These are phyloP conservation scores for Tricholauxania praeusta DNA, from an alignment of 2,888 invertebrate species.

Conservation along the genomic window DNA sequence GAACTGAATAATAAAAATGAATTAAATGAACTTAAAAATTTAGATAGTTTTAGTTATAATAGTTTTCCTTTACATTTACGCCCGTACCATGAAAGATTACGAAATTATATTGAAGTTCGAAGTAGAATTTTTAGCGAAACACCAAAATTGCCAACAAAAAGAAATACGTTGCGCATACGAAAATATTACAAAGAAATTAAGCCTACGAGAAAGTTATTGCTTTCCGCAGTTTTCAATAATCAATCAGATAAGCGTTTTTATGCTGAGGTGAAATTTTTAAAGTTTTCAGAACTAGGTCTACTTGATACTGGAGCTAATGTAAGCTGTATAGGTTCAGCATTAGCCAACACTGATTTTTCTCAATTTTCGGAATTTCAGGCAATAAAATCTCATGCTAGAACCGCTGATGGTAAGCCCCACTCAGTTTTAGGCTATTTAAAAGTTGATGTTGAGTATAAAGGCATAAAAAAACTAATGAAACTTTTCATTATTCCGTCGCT, in stretches of 20 bases:
- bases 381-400: background rate
- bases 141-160: background rate
- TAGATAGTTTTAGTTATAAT: background rate
- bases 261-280: background rate
- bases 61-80: background rate
- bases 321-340: slow-evolving; percentile 29
- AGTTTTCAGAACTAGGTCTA: slow-evolving; percentile 14
- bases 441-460: slow-evolving; percentile 14
- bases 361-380: background rate
- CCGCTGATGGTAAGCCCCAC: background rate
- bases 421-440: background rate
- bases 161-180: background rate
- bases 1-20: background rate
- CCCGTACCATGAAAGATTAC: slow-evolving; percentile 17
- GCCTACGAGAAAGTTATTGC: background rate
- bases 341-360: slow-evolving; percentile 17
- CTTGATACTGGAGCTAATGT: slow-evolving; percentile 36
- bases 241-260: background rate
- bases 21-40: background rate
- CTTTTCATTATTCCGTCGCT: slow-evolving; percentile 24
- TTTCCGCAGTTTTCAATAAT: background rate
- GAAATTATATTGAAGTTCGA: background rate
- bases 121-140: background rate
- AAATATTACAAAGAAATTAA: background rate
- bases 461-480: background rate